phyloP scores from a whole-genome alignment of 2,888 invertebrate species.

The Cantharis rufa region DNA sequence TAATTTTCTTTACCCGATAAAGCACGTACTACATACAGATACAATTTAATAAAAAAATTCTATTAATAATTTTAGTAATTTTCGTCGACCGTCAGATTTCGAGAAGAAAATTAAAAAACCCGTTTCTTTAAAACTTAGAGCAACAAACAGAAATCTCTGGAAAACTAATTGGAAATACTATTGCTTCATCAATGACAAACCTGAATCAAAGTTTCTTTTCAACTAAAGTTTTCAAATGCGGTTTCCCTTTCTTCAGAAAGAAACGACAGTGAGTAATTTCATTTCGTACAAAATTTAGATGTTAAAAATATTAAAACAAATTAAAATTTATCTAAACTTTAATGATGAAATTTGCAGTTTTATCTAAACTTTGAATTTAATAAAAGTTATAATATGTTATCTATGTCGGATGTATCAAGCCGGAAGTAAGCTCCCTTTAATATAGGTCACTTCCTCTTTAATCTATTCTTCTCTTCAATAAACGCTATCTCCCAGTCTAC shows the following conservation, averaged over 20 bases:
- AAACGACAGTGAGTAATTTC: not conserved
- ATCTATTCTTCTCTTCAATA: conserved; percentile 33
- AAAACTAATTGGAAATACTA: not conserved
- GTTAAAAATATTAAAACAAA: not conserved
- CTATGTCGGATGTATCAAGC: conserved; percentile 27
- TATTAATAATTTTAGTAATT: not conserved
- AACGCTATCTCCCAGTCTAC: conserved; percentile 25
- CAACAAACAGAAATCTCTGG: not conserved
- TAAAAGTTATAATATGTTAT: conserved; percentile 26
- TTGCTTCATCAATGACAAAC: not conserved
- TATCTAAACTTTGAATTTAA: conserved; percentile 24
- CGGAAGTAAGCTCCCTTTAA: conserved; percentile 30
- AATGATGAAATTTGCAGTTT: conserved; percentile 6
- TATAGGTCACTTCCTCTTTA: conserved; percentile 36
- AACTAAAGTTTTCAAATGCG: not conserved
- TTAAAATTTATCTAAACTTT: not conserved
- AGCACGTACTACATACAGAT: no score
- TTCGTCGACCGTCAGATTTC: not conserved
- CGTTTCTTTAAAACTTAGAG: not conserved
- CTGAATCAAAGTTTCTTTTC: not conserved
- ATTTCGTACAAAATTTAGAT: not conserved
- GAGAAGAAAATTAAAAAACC: not conserved
- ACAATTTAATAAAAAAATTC: no score
- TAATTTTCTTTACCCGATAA: no score
- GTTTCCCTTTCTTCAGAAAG: not conserved